These are phyloP conservation scores for Cyanoderma ruficeps DNA, from an alignment of 2,113 vertebrate genomes.

Conservation along the genomic window DNA sequence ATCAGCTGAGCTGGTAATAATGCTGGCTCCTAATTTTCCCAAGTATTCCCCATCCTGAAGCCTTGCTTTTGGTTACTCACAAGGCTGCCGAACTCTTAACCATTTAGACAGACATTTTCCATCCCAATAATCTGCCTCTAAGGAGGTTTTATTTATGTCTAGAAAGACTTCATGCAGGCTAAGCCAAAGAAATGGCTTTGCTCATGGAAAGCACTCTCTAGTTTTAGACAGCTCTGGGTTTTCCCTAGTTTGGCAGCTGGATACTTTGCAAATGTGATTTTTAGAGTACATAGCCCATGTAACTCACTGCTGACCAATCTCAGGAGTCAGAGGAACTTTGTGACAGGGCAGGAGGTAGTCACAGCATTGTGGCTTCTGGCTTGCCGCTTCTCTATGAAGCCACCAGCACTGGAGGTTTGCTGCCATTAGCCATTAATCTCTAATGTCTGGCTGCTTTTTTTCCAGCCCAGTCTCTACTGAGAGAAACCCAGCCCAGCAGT, in stretches of 20 bases:
- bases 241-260: not conserved
- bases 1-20: not conserved
- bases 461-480: not conserved
- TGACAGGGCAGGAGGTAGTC: not conserved
- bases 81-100: not conserved
- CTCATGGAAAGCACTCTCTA: not conserved
- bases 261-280: not conserved
- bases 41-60: not conserved
- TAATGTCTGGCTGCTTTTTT: not conserved
- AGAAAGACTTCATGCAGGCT: not conserved
- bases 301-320: not conserved
- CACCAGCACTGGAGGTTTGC: not conserved
- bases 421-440: not conserved
- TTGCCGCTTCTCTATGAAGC: not conserved
- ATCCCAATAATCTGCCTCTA: not conserved
- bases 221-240: not conserved
- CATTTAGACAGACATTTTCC: not conserved
- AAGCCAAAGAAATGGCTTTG: not conserved
- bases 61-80: not conserved
- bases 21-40: not conserved
- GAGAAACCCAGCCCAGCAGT: not conserved
- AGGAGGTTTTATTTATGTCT: not conserved
- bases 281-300: fast-evolving
- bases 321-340: not conserved
- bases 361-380: not conserved